These are phyloP conservation scores for Epizoanthus stellaris DNA, from an alignment of 92 coral and sea anemone genomes.

Conservation along the genomic window DNA sequence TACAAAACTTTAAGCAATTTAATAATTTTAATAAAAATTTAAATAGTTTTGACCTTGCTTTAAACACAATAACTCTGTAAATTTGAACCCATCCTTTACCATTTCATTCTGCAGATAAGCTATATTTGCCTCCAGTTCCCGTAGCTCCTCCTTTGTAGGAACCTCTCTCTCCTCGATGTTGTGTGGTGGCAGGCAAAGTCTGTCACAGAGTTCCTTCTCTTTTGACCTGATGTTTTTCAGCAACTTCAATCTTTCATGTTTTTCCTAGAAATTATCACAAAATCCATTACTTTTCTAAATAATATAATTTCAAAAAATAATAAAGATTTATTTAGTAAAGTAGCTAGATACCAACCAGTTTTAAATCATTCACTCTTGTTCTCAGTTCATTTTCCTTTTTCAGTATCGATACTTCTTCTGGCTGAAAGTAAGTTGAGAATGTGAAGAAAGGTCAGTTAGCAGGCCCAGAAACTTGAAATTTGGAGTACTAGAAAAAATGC, in stretches of 20 bases:
- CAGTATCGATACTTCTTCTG: constrained; percentile 68
- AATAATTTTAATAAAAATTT: too few species aligned
- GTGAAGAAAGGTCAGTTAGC: too few species aligned
- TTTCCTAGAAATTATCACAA: constrained; percentile 66
- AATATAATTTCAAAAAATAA: neutral
- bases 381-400: constrained; percentile 90
- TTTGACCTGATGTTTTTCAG: constrained; percentile 66
- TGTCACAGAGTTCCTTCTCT: constrained; percentile 74
- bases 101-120: constrained; percentile 77
- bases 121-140: constrained; percentile 86
- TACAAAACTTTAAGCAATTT: neutral
- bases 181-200: constrained; percentile 83
- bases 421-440: constrained; percentile 36
- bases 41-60: too few species aligned
- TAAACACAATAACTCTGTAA: too few species aligned
- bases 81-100: constrained; percentile 46
- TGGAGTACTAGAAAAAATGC: too few species aligned
- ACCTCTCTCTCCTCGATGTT: constrained; percentile 77
- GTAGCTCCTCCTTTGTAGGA: constrained; percentile 85
- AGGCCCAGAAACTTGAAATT: too few species aligned
- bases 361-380: constrained; percentile 79
- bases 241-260: constrained; percentile 83
- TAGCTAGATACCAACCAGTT: constrained; percentile 66
- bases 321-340: neutral
- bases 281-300: neutral